Evolutionary conservation across 1,140 invertebrate species (phyloP).

Genomic region (Tribolium castaneum): DNA sequence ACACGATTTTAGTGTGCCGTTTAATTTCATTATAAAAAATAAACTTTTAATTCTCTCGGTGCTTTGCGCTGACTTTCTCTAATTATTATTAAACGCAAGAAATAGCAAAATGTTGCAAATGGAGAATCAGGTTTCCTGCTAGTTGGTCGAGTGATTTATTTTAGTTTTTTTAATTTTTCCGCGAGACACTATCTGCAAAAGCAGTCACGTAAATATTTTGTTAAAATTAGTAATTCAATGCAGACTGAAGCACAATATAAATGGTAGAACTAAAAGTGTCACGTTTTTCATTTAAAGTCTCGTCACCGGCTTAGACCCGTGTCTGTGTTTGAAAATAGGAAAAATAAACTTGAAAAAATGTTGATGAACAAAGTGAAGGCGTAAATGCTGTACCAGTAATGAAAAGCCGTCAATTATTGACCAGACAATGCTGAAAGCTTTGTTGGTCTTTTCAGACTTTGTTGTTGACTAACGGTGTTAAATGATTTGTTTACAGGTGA

Average conservation of each 20-base stretch:
- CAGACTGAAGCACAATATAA: conserved; percentile 7
- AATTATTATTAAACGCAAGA: too few relatives aligned
- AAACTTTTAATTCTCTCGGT: too few relatives aligned
- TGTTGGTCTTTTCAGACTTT: not conserved
- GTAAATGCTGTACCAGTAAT: not conserved
- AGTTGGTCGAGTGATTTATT: not conserved
- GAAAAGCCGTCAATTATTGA: not conserved
- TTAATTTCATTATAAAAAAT: too few relatives aligned
- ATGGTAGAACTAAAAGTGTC: conserved; percentile 22
- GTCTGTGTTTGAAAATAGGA: not conserved
- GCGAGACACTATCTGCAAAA: not conserved
- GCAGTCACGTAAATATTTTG: conserved; percentile 14
- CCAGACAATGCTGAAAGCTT: not conserved
- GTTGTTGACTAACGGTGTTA: not conserved
- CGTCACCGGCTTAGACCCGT: not conserved
- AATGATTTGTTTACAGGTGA: conserved; percentile 67
- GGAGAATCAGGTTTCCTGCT: too few relatives aligned
- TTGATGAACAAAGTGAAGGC: conserved; percentile 7
- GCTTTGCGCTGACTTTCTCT: too few relatives aligned
- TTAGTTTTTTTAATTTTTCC: not conserved
- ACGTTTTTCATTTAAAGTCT: conserved; percentile 29
- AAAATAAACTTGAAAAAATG: not conserved
- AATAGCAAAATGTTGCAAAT: too few relatives aligned
- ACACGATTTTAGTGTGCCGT: too few relatives aligned
- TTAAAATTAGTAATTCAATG: conserved; percentile 18